Evolutionary conservation across 2,797 vertebrate species (phyloP).

Genomic region (Phyllotis vaccarum): DNA sequence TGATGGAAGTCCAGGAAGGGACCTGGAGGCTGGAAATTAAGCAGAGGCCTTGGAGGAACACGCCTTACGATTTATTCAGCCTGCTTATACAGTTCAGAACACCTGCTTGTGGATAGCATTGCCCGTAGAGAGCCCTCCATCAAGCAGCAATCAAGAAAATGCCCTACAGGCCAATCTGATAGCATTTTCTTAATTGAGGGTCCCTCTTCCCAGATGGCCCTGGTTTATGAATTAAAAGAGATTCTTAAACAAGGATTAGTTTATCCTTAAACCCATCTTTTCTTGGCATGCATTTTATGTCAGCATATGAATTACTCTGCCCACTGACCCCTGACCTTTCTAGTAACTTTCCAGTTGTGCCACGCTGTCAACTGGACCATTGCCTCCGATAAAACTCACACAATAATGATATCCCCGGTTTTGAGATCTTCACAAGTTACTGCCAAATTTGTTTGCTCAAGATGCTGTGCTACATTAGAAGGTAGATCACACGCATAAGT

Average conservation of each 20-base stretch:
- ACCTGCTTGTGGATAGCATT: neutral
- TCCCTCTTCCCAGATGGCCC: neutral
- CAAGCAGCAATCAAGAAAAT: neutral
- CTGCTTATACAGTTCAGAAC: neutral
- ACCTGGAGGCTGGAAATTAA: neutral
- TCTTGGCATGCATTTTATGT: neutral
- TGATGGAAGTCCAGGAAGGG: neutral
- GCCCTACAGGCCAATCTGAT: neutral
- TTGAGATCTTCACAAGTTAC: neutral
- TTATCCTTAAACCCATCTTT: neutral
- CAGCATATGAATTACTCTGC: neutral
- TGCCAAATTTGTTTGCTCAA: neutral
- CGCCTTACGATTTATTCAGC: too few species aligned
- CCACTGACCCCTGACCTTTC: neutral
- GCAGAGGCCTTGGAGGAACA: neutral
- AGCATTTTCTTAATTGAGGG: neutral
- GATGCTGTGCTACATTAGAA: neutral
- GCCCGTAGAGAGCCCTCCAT: neutral
- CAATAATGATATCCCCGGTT: neutral
- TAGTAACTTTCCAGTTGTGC: neutral
- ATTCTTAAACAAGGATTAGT: neutral
- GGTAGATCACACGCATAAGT: neutral
- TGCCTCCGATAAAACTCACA: neutral
- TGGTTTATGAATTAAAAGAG: neutral
- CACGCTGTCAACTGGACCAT: neutral